Conservation (phyloP, 2,113 vertebrate species). For the Menura novaehollandiae region DNA sequence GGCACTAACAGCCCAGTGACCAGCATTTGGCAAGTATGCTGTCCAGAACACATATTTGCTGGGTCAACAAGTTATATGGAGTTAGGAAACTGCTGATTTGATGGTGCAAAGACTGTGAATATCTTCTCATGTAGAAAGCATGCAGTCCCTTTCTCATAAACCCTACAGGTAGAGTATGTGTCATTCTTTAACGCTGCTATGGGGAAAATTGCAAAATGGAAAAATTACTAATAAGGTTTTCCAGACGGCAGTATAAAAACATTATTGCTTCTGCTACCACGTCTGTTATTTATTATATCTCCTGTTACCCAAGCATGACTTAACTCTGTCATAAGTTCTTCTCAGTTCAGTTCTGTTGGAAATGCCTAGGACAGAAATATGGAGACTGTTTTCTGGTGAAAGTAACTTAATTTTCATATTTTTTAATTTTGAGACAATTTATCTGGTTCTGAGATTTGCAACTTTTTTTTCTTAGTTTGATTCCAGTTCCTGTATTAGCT, state of each 20-base stretch:
- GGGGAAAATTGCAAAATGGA: constrained; percentile 62
- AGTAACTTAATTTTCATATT: neutral
- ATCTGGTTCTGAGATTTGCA: neutral
- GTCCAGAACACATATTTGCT: constrained; percentile 36
- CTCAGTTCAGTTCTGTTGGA: neutral
- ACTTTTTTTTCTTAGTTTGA: neutral
- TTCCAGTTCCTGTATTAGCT: neutral
- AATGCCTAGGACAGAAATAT: neutral
- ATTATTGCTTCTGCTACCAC: constrained; percentile 52
- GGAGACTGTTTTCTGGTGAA: neutral
- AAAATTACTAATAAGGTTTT: constrained; percentile 63
- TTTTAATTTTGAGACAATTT: neutral
- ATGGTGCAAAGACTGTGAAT: constrained; percentile 17
- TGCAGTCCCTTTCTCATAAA: constrained; percentile 46
- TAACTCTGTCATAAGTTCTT: neutral
- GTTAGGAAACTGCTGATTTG: constrained; percentile 28
- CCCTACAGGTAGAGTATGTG: constrained; percentile 48
- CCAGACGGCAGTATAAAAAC: constrained; percentile 56
- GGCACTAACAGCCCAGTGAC: neutral
- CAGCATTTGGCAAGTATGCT: constrained; percentile 1
- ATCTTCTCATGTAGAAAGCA: constrained; percentile 55
- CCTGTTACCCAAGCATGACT: neutral
- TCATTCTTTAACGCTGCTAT: constrained; percentile 21
- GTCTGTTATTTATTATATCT: constrained; percentile 57
- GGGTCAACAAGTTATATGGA: constrained; percentile 25